A percentile compares a stretch with the other conserved stretches of the same genome.
phyloP scores from a whole-genome alignment of 1,140 invertebrate species.

The Drosophila aff. region DNA sequence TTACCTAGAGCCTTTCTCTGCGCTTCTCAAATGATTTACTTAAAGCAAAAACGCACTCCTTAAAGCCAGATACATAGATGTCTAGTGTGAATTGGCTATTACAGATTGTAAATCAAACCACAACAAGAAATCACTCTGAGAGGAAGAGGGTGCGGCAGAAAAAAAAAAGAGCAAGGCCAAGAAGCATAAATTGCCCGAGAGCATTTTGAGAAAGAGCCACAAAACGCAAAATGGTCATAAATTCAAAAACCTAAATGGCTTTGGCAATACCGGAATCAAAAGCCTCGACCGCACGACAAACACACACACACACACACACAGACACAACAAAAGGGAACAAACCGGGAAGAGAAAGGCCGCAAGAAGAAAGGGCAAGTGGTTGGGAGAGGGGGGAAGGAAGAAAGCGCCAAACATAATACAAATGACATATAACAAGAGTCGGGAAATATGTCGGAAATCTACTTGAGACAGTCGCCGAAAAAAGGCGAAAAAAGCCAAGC shows the following conservation, averaged over 20 bases:
- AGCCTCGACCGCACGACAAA: slow-evolving; percentile 14
- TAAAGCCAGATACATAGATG: neutral
- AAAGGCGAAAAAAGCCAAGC: slow-evolving; percentile 45
- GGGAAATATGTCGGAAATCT: slow-evolving; percentile 79
- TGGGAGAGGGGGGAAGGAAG: neutral
- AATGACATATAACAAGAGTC: slow-evolving; percentile 77
- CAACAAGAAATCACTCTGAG: slow-evolving; percentile 1
- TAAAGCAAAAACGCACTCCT: neutral
- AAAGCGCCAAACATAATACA: slow-evolving; percentile 57
- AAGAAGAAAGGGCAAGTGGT: neutral
- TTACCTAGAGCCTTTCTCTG: neutral
- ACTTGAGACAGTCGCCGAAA: slow-evolving; percentile 66
- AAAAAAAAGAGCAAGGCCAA: slow-evolving; percentile 38
- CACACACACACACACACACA: slow-evolving; percentile 16
- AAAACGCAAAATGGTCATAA: slow-evolving; percentile 79
- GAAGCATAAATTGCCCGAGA: slow-evolving; percentile 63
- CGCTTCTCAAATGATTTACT: neutral
- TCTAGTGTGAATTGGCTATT: slow-evolving; percentile 1
- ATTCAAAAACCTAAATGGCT: slow-evolving; percentile 75
- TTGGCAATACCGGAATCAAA: slow-evolving; percentile 60
- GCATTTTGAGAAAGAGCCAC: slow-evolving; percentile 54
- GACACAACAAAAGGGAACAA: slow-evolving; percentile 41
- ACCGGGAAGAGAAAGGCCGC: neutral
- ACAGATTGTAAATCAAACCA: slow-evolving; percentile 65
- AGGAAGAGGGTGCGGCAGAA: neutral